Evolutionary conservation across 2,113 vertebrate genomes (phyloP).

Genomic region (Thermophis baileyi): DNA sequence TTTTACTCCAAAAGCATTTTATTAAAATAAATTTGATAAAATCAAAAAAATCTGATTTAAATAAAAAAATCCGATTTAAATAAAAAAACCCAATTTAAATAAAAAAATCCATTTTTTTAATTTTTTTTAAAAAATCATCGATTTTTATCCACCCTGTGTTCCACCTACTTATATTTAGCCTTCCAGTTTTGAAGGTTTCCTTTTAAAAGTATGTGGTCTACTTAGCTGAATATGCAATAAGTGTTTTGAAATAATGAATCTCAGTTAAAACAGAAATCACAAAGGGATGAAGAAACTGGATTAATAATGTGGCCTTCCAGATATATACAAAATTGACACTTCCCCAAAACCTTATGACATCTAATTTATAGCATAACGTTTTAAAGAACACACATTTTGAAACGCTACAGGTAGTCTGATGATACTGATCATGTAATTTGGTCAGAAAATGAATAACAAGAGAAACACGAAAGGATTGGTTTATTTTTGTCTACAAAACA

Average conservation of each 20-base stretch:
- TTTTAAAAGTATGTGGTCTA: neutral
- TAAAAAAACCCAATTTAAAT: too few species aligned
- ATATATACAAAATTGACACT: neutral
- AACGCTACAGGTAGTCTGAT: neutral
- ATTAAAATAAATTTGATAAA: too few species aligned
- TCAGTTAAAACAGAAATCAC: neutral
- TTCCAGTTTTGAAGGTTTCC: neutral
- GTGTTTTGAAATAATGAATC: neutral
- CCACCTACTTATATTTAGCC: neutral
- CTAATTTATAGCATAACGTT: neutral
- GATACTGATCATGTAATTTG: neutral
- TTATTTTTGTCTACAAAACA: neutral
- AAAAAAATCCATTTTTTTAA: too few species aligned
- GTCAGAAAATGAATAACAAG: neutral
- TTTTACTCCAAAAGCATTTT: too few species aligned
- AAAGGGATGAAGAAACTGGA: neutral
- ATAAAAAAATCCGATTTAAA: too few species aligned
- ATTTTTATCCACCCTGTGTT: neutral
- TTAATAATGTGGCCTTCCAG: neutral
- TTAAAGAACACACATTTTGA: neutral
- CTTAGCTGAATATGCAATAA: neutral
- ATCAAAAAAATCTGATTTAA: too few species aligned
- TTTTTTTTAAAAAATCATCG: too few species aligned
- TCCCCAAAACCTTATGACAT: neutral
- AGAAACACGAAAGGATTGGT: neutral